These are phyloP conservation scores for Halichondria panicea DNA, from an alignment of 37 sponge, comb jelly and placozoan species.

Conservation along the genomic window DNA sequence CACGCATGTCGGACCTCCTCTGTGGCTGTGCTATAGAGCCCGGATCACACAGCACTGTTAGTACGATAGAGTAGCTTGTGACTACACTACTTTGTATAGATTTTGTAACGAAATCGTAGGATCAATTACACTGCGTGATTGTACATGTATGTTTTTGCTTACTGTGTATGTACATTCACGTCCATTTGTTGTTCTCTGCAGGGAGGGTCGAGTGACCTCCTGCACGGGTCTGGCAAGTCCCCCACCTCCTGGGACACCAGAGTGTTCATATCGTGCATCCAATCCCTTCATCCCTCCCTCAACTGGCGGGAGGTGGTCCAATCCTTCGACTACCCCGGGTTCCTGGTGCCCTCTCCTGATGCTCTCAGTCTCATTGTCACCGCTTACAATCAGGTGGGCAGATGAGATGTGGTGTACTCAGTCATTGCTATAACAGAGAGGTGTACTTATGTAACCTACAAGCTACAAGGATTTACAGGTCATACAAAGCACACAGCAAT, in stretches of 20 bases:
- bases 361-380: conserved; percentile 83
- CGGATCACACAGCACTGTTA: no score
- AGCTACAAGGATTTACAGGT: no score
- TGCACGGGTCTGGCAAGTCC: conserved; percentile 32
- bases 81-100: no score
- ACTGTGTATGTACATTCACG: no score
- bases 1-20: no score
- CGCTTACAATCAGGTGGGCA: conserved; percentile 63
- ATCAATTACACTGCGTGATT: no score
- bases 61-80: no score
- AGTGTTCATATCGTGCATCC: conserved; percentile 71
- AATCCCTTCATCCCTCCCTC: conserved; percentile 51
- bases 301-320: conserved; percentile 94
- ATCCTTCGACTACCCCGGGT: conserved; percentile 91
- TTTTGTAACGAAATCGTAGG: no score
- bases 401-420: neutral
- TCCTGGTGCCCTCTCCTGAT: conserved; percentile 82
- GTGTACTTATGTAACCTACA: neutral
- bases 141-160: no score
- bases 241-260: conserved; percentile 86
- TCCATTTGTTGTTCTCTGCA: neutral
- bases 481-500: neutral
- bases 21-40: no score
- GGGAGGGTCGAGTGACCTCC: conserved; percentile 42
- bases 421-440: neutral